These are phyloP conservation scores for Piprites chloris DNA, from an alignment of 2,113 vertebrate genomes.

Conservation along the genomic window DNA sequence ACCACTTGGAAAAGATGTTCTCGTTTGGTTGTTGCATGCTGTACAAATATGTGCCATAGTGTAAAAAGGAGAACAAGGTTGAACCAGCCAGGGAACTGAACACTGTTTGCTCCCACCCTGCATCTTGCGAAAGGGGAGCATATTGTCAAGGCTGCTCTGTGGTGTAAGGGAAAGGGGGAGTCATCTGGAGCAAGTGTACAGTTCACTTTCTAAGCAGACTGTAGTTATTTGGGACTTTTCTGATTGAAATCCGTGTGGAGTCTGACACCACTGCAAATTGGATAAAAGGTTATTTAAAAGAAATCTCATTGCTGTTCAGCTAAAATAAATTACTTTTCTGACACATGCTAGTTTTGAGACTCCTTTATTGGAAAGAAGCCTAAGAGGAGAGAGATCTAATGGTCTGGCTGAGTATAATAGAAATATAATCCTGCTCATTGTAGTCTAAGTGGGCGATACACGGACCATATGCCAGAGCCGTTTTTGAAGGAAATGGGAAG, in stretches of 20 bases:
- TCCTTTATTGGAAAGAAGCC: neutral
- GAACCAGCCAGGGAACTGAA: neutral
- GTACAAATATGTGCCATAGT: conserved; percentile 29
- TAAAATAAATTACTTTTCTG: neutral
- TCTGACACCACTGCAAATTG: neutral
- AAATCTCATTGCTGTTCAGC: neutral
- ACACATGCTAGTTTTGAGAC: neutral
- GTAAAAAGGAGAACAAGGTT: conserved; percentile 14
- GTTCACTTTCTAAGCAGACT: neutral
- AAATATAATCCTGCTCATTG: neutral
- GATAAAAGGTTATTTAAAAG: neutral
- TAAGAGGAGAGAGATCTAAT: neutral
- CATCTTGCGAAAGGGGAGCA: neutral
- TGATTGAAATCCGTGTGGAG: neutral
- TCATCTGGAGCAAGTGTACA: neutral
- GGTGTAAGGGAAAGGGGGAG: conserved; percentile 1
- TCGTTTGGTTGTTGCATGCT: neutral
- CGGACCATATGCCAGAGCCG: neutral
- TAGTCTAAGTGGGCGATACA: neutral
- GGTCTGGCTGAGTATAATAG: neutral
- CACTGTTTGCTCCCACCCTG: neutral
- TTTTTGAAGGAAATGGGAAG: neutral
- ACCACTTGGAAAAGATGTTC: conserved; percentile 28
- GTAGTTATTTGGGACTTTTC: neutral
- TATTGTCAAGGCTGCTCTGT: neutral